A percentile compares a stretch with the other conserved stretches of the same genome.
phyloP scores from a whole-genome alignment of 2,113 vertebrate species.

The Laticauda colubrina region DNA sequence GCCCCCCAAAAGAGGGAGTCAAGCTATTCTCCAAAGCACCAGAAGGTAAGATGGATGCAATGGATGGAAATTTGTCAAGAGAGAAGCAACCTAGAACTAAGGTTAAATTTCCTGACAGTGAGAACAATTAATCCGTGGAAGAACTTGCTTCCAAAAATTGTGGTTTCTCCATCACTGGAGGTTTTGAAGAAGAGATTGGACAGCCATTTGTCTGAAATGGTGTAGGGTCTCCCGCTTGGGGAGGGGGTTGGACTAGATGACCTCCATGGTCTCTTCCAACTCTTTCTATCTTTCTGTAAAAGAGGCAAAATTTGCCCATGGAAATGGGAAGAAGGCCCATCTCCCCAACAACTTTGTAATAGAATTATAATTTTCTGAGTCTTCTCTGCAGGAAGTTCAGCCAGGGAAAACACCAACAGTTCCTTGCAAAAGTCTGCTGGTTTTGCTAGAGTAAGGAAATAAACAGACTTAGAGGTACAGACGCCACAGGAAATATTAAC shows the following conservation, averaged over 20 bases:
- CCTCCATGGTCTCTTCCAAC: neutral
- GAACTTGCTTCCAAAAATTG: too few species aligned
- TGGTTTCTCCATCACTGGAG: too few species aligned
- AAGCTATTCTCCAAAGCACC: too few species aligned
- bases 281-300: conserved; percentile 16
- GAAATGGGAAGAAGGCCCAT: conserved; percentile 60
- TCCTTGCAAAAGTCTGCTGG: conserved; percentile 72
- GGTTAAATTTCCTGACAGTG: too few species aligned
- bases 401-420: conserved; percentile 73
- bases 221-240: too few species aligned
- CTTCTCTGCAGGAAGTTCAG: conserved; percentile 50
- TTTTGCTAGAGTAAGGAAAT: conserved; percentile 63
- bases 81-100: too few species aligned
- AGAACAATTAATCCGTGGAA: too few species aligned
- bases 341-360: conserved; percentile 20
- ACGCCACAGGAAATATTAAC: conserved; percentile 64
- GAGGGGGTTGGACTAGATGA: neutral
- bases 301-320: conserved; percentile 58
- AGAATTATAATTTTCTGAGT: conserved; percentile 48
- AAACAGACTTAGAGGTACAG: conserved; percentile 67
- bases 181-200: too few species aligned
- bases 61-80: too few species aligned
- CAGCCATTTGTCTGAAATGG: too few species aligned
- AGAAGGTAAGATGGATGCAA: too few species aligned
- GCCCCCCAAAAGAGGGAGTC: too few species aligned